Percentiles rank a stretch among this genome's conserved stretches.
Evolutionary conservation across 2,797 vertebrate species (phyloP).

Genomic region (Bradypodion ventrale): DNA sequence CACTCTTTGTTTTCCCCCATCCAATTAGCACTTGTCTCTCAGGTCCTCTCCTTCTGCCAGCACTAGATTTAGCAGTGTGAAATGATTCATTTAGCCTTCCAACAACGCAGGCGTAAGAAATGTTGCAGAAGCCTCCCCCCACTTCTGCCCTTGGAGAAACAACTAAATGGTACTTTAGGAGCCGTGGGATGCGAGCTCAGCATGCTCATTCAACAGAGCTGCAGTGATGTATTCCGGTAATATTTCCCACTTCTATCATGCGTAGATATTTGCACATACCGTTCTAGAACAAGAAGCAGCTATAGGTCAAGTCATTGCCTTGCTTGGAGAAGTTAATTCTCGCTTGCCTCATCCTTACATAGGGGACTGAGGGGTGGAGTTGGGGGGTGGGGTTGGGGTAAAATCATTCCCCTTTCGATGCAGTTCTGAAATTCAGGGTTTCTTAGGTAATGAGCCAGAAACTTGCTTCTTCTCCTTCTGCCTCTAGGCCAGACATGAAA

Average conservation of each 20-base stretch:
- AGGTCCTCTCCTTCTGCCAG: background rate
- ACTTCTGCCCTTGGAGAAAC: slow-evolving; percentile 1
- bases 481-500: too few relatives aligned
- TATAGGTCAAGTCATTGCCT: background rate
- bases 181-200: background rate
- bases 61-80: slow-evolving; percentile 30
- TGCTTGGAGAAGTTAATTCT: background rate
- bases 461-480: too few relatives aligned
- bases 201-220: slow-evolving; percentile 18
- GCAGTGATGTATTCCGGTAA: background rate
- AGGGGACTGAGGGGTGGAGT: too few relatives aligned
- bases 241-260: accelerated
- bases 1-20: background rate
- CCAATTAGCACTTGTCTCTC: slow-evolving; percentile 1
- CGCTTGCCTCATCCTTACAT: too few relatives aligned
- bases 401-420: too few relatives aligned
- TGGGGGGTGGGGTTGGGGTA: too few relatives aligned
- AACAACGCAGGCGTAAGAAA: background rate
- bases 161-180: background rate
- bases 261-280: background rate
- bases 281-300: background rate
- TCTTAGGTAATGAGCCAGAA: too few relatives aligned
- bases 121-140: background rate
- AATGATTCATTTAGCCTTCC: slow-evolving; percentile 32
- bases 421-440: too few relatives aligned